phyloP scores from a whole-genome alignment of 2,888 invertebrate species.

The Lasioglossum figueresi region DNA sequence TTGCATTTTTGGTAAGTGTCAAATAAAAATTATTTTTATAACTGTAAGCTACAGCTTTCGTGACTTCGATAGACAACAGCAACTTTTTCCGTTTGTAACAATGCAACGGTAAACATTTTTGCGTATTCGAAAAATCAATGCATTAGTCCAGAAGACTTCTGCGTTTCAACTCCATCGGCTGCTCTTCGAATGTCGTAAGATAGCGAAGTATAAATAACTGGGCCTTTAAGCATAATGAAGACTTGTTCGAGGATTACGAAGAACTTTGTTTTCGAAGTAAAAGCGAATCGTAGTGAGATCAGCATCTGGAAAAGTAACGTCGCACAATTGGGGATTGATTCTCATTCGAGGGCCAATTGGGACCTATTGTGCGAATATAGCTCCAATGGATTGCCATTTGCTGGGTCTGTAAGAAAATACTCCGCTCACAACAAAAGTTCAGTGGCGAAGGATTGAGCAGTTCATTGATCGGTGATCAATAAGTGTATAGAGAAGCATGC shows the following conservation, averaged over 20 bases:
- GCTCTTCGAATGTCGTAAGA: not conserved
- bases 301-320: conserved; percentile 5
- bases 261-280: not conserved
- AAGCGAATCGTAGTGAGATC: not conserved
- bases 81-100: not conserved
- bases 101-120: not conserved
- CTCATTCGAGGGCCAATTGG: conserved; percentile 11
- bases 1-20: not conserved
- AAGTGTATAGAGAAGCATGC: not conserved
- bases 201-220: not conserved
- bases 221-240: not conserved
- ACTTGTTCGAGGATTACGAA: not conserved
- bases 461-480: not conserved
- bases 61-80: not conserved
- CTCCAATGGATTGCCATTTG: not conserved
- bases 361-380: conserved; percentile 6
- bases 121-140: not conserved
- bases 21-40: not conserved
- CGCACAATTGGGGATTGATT: not conserved
- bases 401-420: not conserved
- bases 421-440: not conserved
- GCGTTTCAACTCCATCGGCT: not conserved
- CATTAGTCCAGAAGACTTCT: not conserved
- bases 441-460: not conserved
- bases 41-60: not conserved